Conservation (phyloP, 1,140 invertebrate genomes). For the Sinella curviseta region DNA sequence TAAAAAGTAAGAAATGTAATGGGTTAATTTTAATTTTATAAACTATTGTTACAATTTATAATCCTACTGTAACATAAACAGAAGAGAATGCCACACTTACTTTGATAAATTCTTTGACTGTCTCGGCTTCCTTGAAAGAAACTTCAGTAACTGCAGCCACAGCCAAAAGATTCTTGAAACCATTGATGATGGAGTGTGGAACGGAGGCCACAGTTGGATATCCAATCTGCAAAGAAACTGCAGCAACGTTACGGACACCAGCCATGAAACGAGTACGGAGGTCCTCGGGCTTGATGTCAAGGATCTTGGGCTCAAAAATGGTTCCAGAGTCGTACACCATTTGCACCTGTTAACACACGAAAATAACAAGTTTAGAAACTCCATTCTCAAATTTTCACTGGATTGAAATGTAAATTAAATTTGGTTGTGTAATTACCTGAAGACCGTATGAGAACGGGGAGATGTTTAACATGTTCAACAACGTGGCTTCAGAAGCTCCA, state of each 20-base stretch:
- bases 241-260: constrained; percentile 90
- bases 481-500: constrained; percentile 95
- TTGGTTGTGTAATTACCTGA: constrained; percentile 62
- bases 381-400: background rate
- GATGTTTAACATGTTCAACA: constrained; percentile 99
- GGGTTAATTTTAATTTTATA: background rate
- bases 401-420: background rate
- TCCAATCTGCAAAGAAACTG: constrained; percentile 88
- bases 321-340: constrained; percentile 98
- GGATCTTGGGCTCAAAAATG: constrained; percentile 91
- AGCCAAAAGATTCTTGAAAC: constrained; percentile 96
- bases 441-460: constrained; percentile 99
- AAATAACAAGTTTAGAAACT: background rate
- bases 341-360: constrained; percentile 55
- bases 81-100: constrained; percentile 54
- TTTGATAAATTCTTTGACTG: constrained; percentile 87
- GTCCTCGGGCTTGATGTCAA: constrained; percentile 98
- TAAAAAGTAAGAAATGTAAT: no score
- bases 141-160: constrained; percentile 94
- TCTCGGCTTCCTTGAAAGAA: constrained; percentile 89
- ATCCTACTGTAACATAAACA: background rate
- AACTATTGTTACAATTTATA: background rate
- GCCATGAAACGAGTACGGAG: constrained; percentile 63
- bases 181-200: constrained; percentile 95
- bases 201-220: constrained; percentile 96